Conservation (phyloP, 2,113 vertebrate species). For the Planiliza haematocheilus region DNA sequence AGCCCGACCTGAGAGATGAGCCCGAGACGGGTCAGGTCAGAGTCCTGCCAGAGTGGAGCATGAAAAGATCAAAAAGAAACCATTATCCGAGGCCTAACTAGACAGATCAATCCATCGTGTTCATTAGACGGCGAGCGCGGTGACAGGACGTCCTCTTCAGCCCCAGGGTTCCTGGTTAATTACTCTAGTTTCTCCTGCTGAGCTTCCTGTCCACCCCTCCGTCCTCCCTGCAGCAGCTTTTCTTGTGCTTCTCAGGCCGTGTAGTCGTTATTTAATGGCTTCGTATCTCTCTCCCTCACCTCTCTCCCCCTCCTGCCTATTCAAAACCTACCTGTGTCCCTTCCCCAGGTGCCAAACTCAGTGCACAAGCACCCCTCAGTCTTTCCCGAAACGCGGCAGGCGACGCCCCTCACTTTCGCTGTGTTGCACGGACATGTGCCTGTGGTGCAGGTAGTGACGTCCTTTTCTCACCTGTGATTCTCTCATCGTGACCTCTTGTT, state of each 20-base stretch:
- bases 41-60: conserved; percentile 17
- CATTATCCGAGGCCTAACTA: conserved; percentile 46
- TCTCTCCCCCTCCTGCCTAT: conserved; percentile 54
- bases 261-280: conserved; percentile 74
- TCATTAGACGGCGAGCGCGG: conserved; percentile 59
- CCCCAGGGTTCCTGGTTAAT: conserved; percentile 66
- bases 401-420: conserved; percentile 98
- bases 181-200: conserved; percentile 52
- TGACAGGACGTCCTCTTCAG: conserved; percentile 56
- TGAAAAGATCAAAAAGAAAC: conserved; percentile 34
- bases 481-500: conserved; percentile 65
- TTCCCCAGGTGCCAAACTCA: conserved; percentile 98
- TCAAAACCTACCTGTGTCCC: conserved; percentile 69
- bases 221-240: conserved; percentile 52
- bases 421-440: conserved; percentile 99
- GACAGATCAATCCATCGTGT: conserved; percentile 66
- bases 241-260: conserved; percentile 50
- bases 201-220: conserved; percentile 31
- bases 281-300: conserved; percentile 70
- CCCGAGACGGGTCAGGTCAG: conserved; percentile 39
- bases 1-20: conserved; percentile 27
- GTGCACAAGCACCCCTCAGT: conserved; percentile 99
- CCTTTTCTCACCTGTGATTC: conserved; percentile 70
- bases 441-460: conserved; percentile 94
- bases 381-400: conserved; percentile 98